phyloP scores from a whole-genome alignment of 2,888 invertebrate species.

The Leptopilina drosophilae region DNA sequence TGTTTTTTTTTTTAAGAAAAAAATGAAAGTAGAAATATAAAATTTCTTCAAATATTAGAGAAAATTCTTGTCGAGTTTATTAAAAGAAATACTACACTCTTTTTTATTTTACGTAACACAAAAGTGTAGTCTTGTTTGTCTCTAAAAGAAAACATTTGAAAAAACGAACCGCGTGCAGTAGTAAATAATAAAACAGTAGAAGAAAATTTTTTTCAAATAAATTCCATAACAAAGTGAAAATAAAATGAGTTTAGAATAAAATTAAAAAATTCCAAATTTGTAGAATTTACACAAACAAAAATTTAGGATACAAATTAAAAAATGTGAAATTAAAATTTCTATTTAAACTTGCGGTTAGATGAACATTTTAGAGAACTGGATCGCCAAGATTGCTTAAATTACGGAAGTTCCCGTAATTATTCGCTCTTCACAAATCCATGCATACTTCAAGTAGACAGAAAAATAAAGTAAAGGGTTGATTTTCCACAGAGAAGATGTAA shows the following conservation, averaged over 20 bases:
- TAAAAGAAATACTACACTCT: too few relatives aligned
- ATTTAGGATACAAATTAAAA: background rate
- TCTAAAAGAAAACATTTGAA: too few relatives aligned
- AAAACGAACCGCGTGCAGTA: too few relatives aligned
- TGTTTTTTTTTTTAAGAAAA: background rate
- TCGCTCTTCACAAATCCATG: constrained; percentile 13
- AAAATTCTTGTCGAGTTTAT: background rate
- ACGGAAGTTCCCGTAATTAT: constrained; percentile 5
- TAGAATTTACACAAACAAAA: too few relatives aligned
- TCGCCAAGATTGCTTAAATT: constrained; percentile 27
- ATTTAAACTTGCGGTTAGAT: background rate
- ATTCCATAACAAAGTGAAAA: too few relatives aligned
- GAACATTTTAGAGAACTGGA: background rate
- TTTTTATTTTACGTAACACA: background rate
- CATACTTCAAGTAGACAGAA: background rate
- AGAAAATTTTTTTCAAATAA: too few relatives aligned
- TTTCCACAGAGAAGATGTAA: background rate
- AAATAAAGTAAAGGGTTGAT: background rate
- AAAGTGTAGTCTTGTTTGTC: too few relatives aligned
- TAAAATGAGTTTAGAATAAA: too few relatives aligned
- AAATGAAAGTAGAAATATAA: background rate
- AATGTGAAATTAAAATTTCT: background rate
- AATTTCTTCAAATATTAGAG: background rate
- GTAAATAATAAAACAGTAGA: too few relatives aligned
- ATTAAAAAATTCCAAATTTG: too few relatives aligned